Percentiles rank a stretch among this genome's conserved stretches.
These are phyloP conservation scores for Actenoides lindsayi DNA, from an alignment of 2,113 vertebrate species.

Conservation along the genomic window DNA sequence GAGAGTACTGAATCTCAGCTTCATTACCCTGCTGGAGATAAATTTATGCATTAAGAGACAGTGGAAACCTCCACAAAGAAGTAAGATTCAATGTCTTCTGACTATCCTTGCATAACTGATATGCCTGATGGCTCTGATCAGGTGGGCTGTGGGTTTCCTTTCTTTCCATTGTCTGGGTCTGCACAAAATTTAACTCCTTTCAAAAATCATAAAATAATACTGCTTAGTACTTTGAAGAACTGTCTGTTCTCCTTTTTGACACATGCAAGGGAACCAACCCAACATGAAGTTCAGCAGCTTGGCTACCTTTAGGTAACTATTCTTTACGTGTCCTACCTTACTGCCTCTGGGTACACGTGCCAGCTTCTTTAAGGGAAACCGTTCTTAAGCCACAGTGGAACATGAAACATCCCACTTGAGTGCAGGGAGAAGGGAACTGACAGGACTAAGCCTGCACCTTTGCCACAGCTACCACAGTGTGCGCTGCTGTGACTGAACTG, in stretches of 20 bases:
- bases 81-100: not conserved
- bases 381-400: not conserved
- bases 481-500: not conserved
- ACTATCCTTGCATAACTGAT: not conserved
- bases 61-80: not conserved
- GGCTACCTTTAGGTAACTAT: not conserved
- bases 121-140: not conserved
- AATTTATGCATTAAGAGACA: not conserved
- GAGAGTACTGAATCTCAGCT: not conserved
- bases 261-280: not conserved
- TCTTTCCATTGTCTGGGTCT: not conserved
- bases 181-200: not conserved
- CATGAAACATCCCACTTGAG: not conserved
- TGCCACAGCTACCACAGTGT: not conserved
- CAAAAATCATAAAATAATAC: not conserved
- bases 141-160: not conserved
- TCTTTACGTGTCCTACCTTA: not conserved
- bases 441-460: not conserved
- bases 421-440: not conserved
- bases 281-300: not conserved
- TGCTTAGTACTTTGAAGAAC: not conserved
- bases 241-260: not conserved
- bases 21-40: not conserved
- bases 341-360: rapidly evolving
- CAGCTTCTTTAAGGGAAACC: not conserved